A percentile compares a stretch with the other conserved stretches of the same genome.
Evolutionary conservation across 53 echinoderm and acorn worm species (phyloP).

Genomic region (Paracentrotus lividus): DNA sequence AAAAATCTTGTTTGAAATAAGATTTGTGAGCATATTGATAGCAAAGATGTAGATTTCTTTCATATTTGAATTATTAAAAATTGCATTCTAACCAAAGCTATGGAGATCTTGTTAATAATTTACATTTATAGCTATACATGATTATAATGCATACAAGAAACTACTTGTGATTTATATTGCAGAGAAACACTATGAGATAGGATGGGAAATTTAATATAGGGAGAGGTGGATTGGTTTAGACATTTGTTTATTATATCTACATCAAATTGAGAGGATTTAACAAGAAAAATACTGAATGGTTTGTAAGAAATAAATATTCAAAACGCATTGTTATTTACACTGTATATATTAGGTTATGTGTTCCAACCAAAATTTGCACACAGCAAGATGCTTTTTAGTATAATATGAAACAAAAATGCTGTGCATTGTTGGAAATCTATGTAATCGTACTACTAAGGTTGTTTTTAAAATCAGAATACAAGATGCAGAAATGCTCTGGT

Average conservation of each 20-base stretch:
- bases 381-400: constrained; percentile 72
- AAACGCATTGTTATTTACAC: constrained; percentile 73
- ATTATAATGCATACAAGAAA: constrained; percentile 53
- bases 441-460: constrained; percentile 66
- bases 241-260: constrained; percentile 71
- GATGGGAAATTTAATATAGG: constrained; percentile 17
- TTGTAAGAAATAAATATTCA: constrained; percentile 71
- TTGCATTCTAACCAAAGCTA: constrained; percentile 63
- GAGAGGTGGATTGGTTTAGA: constrained; percentile 23
- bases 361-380: constrained; percentile 72
- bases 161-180: constrained; percentile 70
- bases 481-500: constrained; percentile 64
- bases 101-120: constrained; percentile 53
- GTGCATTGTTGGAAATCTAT: constrained; percentile 72
- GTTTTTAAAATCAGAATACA: constrained; percentile 47
- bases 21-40: constrained; percentile 46
- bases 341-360: constrained; percentile 76
- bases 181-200: constrained; percentile 58
- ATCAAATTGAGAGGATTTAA: constrained; percentile 40
- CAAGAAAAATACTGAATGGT: constrained; percentile 52
- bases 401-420: constrained; percentile 65
- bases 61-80: constrained; percentile 46
- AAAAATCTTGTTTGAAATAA: neutral
- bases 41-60: constrained; percentile 66
- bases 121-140: constrained; percentile 68